These are phyloP conservation scores for Alethe diademata DNA, from an alignment of 2,113 vertebrate genomes.

Conservation along the genomic window DNA sequence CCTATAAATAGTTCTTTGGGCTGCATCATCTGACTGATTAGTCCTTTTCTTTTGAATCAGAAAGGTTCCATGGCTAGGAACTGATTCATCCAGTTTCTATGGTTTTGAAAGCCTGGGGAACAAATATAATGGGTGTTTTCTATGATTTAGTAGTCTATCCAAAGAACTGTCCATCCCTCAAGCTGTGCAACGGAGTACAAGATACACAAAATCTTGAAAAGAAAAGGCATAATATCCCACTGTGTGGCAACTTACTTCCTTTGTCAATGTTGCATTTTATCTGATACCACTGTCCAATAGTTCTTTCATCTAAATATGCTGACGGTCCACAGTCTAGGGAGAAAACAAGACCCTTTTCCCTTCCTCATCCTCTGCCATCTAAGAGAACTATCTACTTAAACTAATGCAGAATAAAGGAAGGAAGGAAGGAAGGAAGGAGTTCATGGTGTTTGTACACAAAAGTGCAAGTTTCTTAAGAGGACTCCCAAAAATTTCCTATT, in stretches of 20 bases:
- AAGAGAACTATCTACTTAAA: neutral
- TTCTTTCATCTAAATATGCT: neutral
- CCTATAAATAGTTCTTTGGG: neutral
- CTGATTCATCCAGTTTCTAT: neutral
- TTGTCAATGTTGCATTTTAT: neutral
- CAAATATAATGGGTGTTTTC: neutral
- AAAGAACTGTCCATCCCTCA: neutral
- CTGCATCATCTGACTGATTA: neutral
- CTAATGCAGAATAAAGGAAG: neutral
- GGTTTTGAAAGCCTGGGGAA: neutral
- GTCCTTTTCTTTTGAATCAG: neutral
- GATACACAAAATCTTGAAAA: neutral
- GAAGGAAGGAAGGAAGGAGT: neutral
- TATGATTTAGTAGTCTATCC: neutral
- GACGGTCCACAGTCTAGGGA: neutral
- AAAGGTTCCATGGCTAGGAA: neutral
- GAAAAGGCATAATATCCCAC: neutral
- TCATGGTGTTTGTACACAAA: neutral
- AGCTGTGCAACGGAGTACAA: neutral
- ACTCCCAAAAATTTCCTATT: neutral
- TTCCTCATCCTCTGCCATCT: neutral
- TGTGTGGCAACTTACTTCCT: neutral
- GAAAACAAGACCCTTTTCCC: neutral
- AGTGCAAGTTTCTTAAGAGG: neutral
- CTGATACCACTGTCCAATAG: neutral